These are phyloP conservation scores for Gymnogyps californianus DNA, from an alignment of 2,113 vertebrate species.

Conservation along the genomic window DNA sequence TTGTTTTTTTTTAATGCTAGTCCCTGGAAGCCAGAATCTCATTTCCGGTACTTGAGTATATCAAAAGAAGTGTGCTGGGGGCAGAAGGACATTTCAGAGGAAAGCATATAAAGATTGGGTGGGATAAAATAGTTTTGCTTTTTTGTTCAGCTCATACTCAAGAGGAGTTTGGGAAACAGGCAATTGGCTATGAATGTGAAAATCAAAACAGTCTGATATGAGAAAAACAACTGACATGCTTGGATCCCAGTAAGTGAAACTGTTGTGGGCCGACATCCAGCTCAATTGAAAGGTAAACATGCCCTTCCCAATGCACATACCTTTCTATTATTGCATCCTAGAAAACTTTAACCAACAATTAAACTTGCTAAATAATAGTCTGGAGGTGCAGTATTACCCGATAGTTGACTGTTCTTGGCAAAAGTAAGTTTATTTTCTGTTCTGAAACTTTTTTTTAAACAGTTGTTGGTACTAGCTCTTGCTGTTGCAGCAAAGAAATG, in stretches of 20 bases:
- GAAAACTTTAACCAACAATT: slow-evolving; percentile 22
- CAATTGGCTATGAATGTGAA: background rate
- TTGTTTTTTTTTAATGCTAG: background rate
- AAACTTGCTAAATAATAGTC: background rate
- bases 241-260: background rate
- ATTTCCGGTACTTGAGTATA: background rate
- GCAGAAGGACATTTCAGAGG: background rate
- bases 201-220: background rate
- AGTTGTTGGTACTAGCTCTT: background rate
- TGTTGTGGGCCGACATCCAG: background rate
- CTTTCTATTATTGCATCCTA: slow-evolving; percentile 26
- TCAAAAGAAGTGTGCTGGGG: background rate
- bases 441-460: background rate
- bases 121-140: background rate
- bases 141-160: background rate
- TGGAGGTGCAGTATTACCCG: background rate
- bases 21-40: background rate
- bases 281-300: background rate
- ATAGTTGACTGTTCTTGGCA: background rate
- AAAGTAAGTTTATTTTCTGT: slow-evolving; percentile 1
- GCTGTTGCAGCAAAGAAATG: background rate
- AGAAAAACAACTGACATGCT: background rate
- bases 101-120: background rate
- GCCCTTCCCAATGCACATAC: slow-evolving; percentile 7
- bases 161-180: background rate